Conservation (phyloP, 2,888 invertebrate genomes). For the Drosophila ezoana region DNA sequence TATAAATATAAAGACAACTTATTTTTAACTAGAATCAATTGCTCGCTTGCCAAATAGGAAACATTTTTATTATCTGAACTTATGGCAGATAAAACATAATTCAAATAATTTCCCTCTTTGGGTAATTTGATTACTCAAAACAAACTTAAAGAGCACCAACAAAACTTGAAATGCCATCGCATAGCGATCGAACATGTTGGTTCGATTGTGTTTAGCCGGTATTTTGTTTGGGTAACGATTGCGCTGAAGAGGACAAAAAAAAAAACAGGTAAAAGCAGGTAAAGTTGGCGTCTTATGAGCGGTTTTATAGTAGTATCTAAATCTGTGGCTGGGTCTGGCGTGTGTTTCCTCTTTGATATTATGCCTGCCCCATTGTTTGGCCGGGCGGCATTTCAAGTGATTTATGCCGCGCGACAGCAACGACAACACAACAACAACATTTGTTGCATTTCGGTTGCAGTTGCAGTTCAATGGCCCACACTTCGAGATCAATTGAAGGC, state of each 20-base stretch:
- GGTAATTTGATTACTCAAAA: conserved; percentile 46
- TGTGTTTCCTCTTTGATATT: conserved; percentile 39
- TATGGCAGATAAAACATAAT: not conserved
- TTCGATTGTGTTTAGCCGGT: conserved; percentile 23
- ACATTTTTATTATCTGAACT: not conserved
- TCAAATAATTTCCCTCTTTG: conserved; percentile 17
- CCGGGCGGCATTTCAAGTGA: conserved; percentile 26
- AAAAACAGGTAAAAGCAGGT: conserved; percentile 37
- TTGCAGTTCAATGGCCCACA: conserved; percentile 55
- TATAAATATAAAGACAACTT: too few relatives aligned
- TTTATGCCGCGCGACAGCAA: conserved; percentile 42
- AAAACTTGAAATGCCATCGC: conserved; percentile 19
- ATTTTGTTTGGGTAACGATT: conserved; percentile 14
- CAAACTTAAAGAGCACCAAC: conserved; percentile 25
- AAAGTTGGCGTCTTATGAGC: conserved; percentile 31
- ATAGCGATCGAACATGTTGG: conserved; percentile 34
- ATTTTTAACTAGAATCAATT: not conserved
- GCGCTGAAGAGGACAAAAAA: not conserved
- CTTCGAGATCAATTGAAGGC: conserved; percentile 21
- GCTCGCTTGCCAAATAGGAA: not conserved
- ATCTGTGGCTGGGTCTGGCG: conserved; percentile 34
- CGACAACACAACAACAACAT: conserved; percentile 30
- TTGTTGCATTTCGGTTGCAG: conserved; percentile 47
- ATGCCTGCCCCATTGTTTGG: conserved; percentile 27
- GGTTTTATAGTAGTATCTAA: conserved; percentile 13